A percentile compares a stretch with the other conserved stretches of the same genome.
phyloP scores from a whole-genome alignment of 2,888 invertebrate species.

The Rhamnusium bicolor region DNA sequence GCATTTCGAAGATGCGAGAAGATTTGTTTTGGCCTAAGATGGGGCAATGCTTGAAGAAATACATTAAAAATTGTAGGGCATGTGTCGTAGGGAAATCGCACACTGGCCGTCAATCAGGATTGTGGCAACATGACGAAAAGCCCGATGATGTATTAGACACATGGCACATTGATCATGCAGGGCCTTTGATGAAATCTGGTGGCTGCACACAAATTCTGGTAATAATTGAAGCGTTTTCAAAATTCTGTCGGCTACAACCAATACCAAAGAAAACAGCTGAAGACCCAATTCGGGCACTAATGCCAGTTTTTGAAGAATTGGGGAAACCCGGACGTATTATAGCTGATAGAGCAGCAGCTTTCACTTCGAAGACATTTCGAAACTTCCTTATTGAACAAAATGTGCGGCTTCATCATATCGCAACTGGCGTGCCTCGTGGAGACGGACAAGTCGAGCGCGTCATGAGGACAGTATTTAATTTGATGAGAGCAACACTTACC shows the following conservation, averaged over 20 bases:
- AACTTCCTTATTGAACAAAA: conserved; percentile 39
- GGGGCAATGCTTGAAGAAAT: conserved; percentile 44
- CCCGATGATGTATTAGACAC: conserved; percentile 44
- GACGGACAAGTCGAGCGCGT: conserved; percentile 43
- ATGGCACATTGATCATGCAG: conserved; percentile 54
- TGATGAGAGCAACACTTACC: conserved; percentile 36
- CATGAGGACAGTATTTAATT: conserved; percentile 44
- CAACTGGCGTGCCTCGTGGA: conserved; percentile 42
- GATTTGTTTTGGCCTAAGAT: conserved; percentile 46
- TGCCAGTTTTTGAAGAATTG: conserved; percentile 41
- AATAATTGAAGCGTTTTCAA: conserved; percentile 50
- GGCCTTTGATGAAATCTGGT: conserved; percentile 46
- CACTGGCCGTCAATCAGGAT: conserved; percentile 45
- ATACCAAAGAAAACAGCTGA: conserved; percentile 46
- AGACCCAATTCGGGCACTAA: conserved; percentile 38
- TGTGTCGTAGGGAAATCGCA: conserved; percentile 50
- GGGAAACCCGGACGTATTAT: conserved; percentile 35
- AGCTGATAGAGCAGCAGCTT: conserved; percentile 41
- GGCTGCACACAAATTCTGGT: conserved; percentile 48
- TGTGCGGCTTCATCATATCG: conserved; percentile 42
- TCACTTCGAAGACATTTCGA: conserved; percentile 37
- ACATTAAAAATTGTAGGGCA: conserved; percentile 41
- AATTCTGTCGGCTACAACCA: conserved; percentile 42
- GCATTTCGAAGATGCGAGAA: conserved; percentile 44
- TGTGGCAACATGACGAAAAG: conserved; percentile 48